A percentile compares a stretch with the other conserved stretches of the same genome.
These are phyloP conservation scores for Morinoia aosen DNA, from an alignment of 2,888 invertebrate genomes.

Conservation along the genomic window DNA sequence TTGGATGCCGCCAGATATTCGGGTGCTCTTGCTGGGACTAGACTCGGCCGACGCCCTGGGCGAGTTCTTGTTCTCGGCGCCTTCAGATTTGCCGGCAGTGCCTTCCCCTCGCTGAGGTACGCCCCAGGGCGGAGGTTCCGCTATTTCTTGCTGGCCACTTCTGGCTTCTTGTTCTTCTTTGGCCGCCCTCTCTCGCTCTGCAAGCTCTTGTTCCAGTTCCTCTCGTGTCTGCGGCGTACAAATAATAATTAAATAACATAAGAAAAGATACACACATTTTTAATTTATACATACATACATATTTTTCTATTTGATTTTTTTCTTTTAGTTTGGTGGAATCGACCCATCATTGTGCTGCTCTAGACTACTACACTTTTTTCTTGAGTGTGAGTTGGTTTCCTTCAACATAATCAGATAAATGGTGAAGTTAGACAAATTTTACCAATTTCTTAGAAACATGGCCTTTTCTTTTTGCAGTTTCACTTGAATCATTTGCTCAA, in stretches of 20 bases:
- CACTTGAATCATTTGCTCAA: too few species aligned
- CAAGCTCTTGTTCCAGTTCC: constrained; percentile 57
- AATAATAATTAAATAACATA: not conserved
- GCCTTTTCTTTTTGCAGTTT: too few species aligned
- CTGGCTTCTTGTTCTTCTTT: constrained; percentile 57
- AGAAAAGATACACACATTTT: too few species aligned
- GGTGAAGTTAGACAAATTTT: too few species aligned
- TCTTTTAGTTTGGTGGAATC: too few species aligned
- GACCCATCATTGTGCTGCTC: too few species aligned
- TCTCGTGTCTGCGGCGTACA: constrained; percentile 58
- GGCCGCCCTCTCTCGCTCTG: constrained; percentile 52
- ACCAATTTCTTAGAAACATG: too few species aligned
- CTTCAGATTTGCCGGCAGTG: not conserved
- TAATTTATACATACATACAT: too few species aligned
- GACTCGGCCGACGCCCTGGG: constrained; percentile 47
- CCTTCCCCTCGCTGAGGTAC: not conserved
- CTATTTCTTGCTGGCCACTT: not conserved
- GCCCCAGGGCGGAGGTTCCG: constrained; percentile 10
- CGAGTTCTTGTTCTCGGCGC: not conserved
- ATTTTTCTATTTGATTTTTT: too few species aligned
- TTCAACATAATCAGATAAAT: too few species aligned
- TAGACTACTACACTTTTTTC: too few species aligned
- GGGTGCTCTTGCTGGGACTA: constrained; percentile 77
- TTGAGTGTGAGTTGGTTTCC: too few species aligned
- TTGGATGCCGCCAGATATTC: constrained; percentile 90